Evolutionary conservation across 92 coral and sea anemone species (phyloP), one percentile per base, ranked within the genome.

Genomic region (Epizoanthus scotinus): DNA sequence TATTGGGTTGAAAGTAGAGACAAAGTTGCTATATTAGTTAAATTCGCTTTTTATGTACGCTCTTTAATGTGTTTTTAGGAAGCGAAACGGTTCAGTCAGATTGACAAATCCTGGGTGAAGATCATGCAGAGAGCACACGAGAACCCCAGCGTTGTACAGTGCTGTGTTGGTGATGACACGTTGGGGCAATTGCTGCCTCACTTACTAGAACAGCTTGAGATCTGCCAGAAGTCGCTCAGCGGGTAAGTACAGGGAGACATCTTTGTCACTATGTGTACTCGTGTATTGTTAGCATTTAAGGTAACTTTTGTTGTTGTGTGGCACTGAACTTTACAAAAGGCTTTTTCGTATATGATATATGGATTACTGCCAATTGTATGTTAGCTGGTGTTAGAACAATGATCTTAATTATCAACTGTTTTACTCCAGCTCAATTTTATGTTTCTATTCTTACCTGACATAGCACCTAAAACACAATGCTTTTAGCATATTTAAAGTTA

Each of bases 21-120:
- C 40, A 0, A 34, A 6, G 5, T 34, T 34, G n/a, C n/a, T n/a
- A n/a, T 13, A 47, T 47, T 47, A 47, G 15, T 10, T 47, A 47
- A 47, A 6, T 47, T 47, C 2, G 52, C 52, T 8, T 47, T 9
- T 20, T 25, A 34, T 15, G 14, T 10, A 15, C 50, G 0, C 5
- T 77, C 24, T n/a, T 36, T 22, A 29, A 9, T 31, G 15, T 60
- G 8, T 12, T 85, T 71, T 2, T 79, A 91, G 95, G 95, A 91
- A 86, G 95, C 95, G 20, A 91, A 91, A 65, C 97, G 99, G 44
- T 95, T 95, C 91, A 87, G 88, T 73, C 96, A 91, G 86, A 95
- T 95, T 62, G 99, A 95, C 82, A 95, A 95, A 73, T 95, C 99
- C 0, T 95, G 99, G 99, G 99, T 95, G 62, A 95, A 95, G 86